Conservation (phyloP, 2,888 invertebrate genomes). For the Zele albiditarsus region DNA sequence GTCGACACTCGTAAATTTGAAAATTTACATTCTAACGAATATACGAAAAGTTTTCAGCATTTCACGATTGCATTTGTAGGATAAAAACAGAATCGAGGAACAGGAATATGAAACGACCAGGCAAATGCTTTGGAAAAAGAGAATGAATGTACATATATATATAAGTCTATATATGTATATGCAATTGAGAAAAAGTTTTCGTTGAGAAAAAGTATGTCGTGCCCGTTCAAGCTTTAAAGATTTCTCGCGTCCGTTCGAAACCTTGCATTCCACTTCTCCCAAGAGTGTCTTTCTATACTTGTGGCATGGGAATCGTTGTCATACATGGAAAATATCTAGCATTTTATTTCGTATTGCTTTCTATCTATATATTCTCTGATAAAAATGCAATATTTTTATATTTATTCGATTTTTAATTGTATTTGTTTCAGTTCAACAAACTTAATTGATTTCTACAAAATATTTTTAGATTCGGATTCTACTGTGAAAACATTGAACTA, state of each 20-base stretch:
- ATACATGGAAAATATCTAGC: constrained; percentile 35
- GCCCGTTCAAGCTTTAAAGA: constrained; percentile 34
- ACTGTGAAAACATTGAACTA: too few relatives aligned
- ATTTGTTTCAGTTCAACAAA: too few relatives aligned
- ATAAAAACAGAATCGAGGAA: constrained; percentile 22
- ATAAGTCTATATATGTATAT: constrained; percentile 5
- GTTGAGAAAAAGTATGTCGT: constrained; percentile 21
- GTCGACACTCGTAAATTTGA: not conserved
- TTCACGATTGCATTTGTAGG: constrained; percentile 12
- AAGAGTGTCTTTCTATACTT: constrained; percentile 42
- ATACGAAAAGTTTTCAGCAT: not conserved
- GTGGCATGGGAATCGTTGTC: constrained; percentile 46
- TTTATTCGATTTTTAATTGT: not conserved
- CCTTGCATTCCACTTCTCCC: constrained; percentile 29
- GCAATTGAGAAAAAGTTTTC: constrained; percentile 35
- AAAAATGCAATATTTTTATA: not conserved
- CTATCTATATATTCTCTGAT: not conserved
- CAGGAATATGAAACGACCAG: constrained; percentile 25
- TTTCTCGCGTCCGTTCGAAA: constrained; percentile 40
- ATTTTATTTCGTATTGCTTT: not conserved
- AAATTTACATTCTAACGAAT: constrained; percentile 11
- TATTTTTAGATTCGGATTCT: too few relatives aligned
- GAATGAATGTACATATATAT: constrained; percentile 1
- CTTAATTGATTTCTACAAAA: too few relatives aligned
- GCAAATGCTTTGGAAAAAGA: constrained; percentile 24